Evolutionary conservation across 1,140 invertebrate genomes (phyloP), one percentile per base, ranked within the genome.

Genomic region (Globodera rostochiensis): DNA sequence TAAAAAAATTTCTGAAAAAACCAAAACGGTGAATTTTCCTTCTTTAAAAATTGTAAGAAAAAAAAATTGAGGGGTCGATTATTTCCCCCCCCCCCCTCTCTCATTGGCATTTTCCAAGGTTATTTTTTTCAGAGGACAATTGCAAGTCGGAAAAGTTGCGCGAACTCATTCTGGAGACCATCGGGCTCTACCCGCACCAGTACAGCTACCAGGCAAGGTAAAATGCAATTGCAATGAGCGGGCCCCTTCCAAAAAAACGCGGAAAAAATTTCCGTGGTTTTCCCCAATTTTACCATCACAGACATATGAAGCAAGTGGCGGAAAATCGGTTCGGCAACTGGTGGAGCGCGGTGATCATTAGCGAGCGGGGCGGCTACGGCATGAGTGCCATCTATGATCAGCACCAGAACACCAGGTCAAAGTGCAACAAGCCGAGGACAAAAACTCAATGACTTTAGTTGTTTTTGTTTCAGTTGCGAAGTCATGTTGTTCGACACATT

Each of bases 121-220:
- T 36, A 36, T 53, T 74, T 74, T 11, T 80, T 88, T 81, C 79
- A 88, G 88, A 89, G 70, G 88, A 89, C 73, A 90, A 88, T 67
- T 89, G 88, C 74, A 89, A 89, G 80, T 89, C 88, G 69, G 87
- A 89, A n/a, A 89, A 89, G 73, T 71, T 89, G 53, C 69, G 84
- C 45, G 88, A 89, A 77, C 76, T 89, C 50, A 88, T 89, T 66
- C 66, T 89, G 25, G 88, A 89, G 73, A 89, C 88, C 9, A 87
- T 90, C 47, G 88, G 86, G 0, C 80, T 85, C 47, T 89, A 89
- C 73, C 88, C 88, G 13, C 88, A 89, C 83, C 88, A 89, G 79
- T 89, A 89, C 77, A 90, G 88, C 77, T 88, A 90, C 80, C 88
- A 89, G 80, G 88, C 88, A 47, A 89, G 85, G 87, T 90, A 66